Evolutionary conservation across 2,797 vertebrate genomes (phyloP).

Genomic region (Buphagus erythrorhynchus): DNA sequence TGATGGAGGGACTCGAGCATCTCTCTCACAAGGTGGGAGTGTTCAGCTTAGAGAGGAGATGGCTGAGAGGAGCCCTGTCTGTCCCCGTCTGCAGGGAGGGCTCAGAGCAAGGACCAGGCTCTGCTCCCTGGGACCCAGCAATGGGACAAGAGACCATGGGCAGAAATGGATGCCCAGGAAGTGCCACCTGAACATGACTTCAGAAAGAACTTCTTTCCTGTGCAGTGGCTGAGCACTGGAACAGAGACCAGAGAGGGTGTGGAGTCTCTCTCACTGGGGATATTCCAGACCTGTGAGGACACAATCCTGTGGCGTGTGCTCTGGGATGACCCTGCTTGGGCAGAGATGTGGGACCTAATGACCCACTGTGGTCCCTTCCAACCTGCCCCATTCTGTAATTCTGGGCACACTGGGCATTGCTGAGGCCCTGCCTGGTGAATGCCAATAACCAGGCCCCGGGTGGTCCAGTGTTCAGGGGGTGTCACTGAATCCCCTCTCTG

Average conservation of each 20-base stretch:
- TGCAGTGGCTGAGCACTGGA: background rate
- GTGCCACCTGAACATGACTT: accelerated
- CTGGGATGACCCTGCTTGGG: background rate
- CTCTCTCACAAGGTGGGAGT: background rate
- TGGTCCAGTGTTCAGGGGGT: accelerated
- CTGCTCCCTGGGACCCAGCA: background rate
- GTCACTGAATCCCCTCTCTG: accelerated
- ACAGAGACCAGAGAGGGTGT: background rate
- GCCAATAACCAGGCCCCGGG: accelerated
- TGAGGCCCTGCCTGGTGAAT: background rate
- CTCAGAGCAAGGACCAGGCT: too few species aligned
- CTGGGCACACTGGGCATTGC: accelerated
- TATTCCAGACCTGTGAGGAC: background rate
- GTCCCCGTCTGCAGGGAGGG: background rate
- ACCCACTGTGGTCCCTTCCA: background rate
- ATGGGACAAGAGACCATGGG: background rate
- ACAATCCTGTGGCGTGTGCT: background rate
- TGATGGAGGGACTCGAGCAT: background rate
- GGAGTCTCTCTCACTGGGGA: background rate
- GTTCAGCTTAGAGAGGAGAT: background rate
- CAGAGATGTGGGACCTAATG: background rate
- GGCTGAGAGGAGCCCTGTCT: background rate
- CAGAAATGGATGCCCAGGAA: background rate
- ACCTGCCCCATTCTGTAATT: background rate
- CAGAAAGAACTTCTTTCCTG: background rate